phyloP scores from a whole-genome alignment of 2,888 invertebrate species.

The Perizoma affinitatum region DNA sequence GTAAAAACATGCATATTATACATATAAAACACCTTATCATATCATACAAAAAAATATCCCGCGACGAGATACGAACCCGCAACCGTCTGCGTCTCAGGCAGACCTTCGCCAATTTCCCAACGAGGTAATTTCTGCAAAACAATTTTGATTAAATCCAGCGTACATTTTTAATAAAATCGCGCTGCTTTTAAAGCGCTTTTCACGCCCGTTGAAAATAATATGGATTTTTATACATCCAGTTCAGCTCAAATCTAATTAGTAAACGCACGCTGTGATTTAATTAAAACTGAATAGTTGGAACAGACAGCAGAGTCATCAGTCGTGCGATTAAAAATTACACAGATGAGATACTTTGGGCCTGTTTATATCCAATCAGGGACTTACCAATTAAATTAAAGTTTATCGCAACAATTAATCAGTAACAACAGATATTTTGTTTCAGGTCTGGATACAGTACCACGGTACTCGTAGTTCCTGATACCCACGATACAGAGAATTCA shows the following conservation, averaged over 20 bases:
- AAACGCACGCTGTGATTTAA: slow-evolving; percentile 62
- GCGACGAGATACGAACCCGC: no score
- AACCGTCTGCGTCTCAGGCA: no score
- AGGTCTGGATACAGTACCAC: no score
- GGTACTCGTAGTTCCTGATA: no score
- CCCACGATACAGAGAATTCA: no score
- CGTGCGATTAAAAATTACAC: slow-evolving; percentile 33
- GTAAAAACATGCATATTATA: no score
- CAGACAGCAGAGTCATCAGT: slow-evolving; percentile 43
- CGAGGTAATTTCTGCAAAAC: not conserved
- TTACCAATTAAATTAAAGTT: not conserved
- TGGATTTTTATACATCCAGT: slow-evolving; percentile 46
- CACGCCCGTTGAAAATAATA: slow-evolving; percentile 46
- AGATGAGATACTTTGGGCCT: slow-evolving; percentile 1
- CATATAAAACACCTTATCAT: no score
- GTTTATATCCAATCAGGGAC: slow-evolving; percentile 1
- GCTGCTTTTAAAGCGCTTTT: slow-evolving; percentile 30
- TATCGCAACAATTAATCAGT: not conserved
- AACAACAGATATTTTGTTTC: no score
- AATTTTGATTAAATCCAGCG: slow-evolving; percentile 2
- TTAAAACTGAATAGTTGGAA: slow-evolving; percentile 68
- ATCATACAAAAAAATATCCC: no score
- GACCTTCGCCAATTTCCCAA: no score
- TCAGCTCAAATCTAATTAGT: slow-evolving; percentile 66
- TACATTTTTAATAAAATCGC: slow-evolving; percentile 1